These are phyloP conservation scores for Parnassius glacialis DNA, from an alignment of 2,888 invertebrate genomes.

Conservation along the genomic window DNA sequence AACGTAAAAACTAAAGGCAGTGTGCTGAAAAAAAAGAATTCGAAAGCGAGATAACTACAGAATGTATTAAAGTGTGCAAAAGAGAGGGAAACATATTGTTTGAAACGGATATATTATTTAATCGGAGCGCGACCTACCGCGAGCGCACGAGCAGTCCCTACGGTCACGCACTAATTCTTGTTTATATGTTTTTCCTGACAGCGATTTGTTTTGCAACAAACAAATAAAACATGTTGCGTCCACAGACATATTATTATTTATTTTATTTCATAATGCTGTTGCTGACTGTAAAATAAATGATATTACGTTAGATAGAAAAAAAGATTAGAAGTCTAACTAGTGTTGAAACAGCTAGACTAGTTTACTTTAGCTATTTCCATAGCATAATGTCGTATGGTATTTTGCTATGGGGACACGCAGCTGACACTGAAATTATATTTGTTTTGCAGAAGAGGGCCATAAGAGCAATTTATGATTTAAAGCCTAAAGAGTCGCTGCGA, in stretches of 20 bases:
- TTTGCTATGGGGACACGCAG: too few species aligned
- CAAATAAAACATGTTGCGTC: slow-evolving; percentile 16
- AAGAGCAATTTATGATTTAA: too few species aligned
- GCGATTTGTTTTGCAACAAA: slow-evolving; percentile 15
- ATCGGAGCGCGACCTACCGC: neutral
- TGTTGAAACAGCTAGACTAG: too few species aligned
- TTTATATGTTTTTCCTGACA: slow-evolving; percentile 11
- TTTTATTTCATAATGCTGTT: too few species aligned
- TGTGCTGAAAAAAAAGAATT: slow-evolving; percentile 54
- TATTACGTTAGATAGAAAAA: neutral
- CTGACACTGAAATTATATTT: too few species aligned
- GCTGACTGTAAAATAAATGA: slow-evolving; percentile 3
- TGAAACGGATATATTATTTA: slow-evolving; percentile 24
- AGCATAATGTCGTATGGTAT: too few species aligned
- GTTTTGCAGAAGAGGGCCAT: too few species aligned
- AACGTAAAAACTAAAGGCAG: too few species aligned
- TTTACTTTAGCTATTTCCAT: too few species aligned
- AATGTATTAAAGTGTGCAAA: neutral
- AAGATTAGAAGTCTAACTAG: too few species aligned
- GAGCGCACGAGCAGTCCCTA: slow-evolving; percentile 17
- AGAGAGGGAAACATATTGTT: slow-evolving; percentile 15
- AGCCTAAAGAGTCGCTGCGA: too few species aligned
- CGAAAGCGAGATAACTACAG: slow-evolving; percentile 79
- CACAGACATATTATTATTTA: slow-evolving; percentile 13
- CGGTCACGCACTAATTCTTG: slow-evolving; percentile 24